A percentile compares a stretch with the other conserved stretches of the same genome.
Conservation (phyloP, 2,888 invertebrate species). For the Aelia acuminata region DNA sequence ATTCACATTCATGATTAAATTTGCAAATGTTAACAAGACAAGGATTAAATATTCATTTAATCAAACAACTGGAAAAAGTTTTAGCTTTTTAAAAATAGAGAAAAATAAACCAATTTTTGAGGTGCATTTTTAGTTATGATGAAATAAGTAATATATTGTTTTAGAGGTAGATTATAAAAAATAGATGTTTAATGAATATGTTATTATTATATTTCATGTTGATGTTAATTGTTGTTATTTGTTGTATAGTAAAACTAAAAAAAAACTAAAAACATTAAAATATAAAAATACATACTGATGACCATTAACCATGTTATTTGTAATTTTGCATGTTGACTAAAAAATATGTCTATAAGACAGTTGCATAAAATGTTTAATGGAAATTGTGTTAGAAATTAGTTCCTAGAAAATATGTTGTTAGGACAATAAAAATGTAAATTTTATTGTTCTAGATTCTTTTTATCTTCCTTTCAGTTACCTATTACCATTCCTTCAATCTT, state of each 20-base stretch:
- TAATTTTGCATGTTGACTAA: conserved; percentile 36
- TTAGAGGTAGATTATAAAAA: not conserved
- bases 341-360: not conserved
- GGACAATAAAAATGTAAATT: conserved; percentile 48
- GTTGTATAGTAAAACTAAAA: conserved; percentile 13
- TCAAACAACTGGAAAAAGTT: not conserved
- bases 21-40: not conserved
- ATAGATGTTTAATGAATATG: not conserved
- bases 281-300: not conserved
- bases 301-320: conserved; percentile 19
- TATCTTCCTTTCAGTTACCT: not conserved
- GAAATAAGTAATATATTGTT: not conserved
- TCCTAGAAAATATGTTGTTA: conserved; percentile 34
- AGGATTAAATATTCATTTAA: not conserved
- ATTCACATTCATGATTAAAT: not conserved
- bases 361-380: conserved; percentile 4
- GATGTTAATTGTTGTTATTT: conserved; percentile 1
- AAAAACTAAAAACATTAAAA: no score
- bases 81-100: no score
- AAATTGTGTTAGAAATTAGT: conserved; percentile 33
- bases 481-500: not conserved
- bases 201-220: conserved; percentile 37
- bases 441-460: not conserved
- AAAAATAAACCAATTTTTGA: no score
- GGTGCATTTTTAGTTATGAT: conserved; percentile 4